Evolutionary conservation across 2,888 invertebrate species (phyloP).

Genomic region (Enchytraeus crypticus): DNA sequence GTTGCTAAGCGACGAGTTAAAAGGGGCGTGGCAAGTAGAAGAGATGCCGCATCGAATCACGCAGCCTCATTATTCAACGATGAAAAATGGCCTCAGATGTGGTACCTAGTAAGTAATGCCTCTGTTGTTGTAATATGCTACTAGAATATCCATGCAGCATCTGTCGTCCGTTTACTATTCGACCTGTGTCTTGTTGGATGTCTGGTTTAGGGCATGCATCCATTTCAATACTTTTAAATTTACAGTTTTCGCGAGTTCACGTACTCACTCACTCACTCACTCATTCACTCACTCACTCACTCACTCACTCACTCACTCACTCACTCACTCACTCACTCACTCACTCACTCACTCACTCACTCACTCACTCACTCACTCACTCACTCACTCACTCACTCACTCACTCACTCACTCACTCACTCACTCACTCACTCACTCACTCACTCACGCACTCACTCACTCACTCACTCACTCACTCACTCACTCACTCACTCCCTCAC

Average conservation of each 20-base stretch:
- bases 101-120: constrained; percentile 78
- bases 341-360: constrained; percentile 17
- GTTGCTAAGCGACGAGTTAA: constrained; percentile 68
- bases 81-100: constrained; percentile 88
- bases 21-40: constrained; percentile 60
- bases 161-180: too few relatives aligned
- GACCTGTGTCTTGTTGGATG: too few relatives aligned
- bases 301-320: constrained; percentile 15
- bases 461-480: too few relatives aligned
- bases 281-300: constrained; percentile 13
- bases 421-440: constrained; percentile 17
- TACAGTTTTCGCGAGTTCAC: too few relatives aligned
- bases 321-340: constrained; percentile 13
- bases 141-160: too few relatives aligned
- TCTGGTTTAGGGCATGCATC: too few relatives aligned
- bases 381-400: constrained; percentile 18
- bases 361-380: constrained; percentile 17
- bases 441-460: too few relatives aligned
- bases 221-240: too few relatives aligned
- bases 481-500: too few relatives aligned
- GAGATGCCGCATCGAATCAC: not conserved
- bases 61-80: constrained; percentile 60
- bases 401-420: constrained; percentile 18
- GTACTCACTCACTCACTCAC: constrained; percentile 9
- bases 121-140: too few relatives aligned